A percentile compares a stretch with the other conserved stretches of the same genome.
These are phyloP conservation scores for Tenebrosternarchus preto DNA, from an alignment of 2,113 vertebrate genomes.

Conservation along the genomic window DNA sequence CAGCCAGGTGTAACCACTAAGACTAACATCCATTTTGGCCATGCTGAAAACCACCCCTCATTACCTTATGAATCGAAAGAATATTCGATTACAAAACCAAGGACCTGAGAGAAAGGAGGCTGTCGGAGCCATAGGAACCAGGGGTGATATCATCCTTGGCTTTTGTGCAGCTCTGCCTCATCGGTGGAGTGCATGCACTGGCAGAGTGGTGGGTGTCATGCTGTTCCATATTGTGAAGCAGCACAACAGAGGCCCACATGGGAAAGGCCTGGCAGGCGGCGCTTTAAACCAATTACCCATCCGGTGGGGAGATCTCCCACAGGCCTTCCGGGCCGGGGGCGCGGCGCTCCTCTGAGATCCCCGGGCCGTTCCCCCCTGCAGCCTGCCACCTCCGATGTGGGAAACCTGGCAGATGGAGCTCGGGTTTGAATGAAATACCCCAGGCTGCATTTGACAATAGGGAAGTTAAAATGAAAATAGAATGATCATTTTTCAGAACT, in stretches of 20 bases:
- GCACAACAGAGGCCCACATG: conserved; percentile 78
- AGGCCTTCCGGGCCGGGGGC: conserved; percentile 55
- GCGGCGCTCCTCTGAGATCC: conserved; percentile 62
- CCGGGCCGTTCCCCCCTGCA: conserved; percentile 56
- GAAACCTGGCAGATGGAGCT: conserved; percentile 43
- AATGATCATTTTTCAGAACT: conserved; percentile 7
- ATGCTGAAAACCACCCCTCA: conserved; percentile 24
- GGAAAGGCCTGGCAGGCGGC: conserved; percentile 71
- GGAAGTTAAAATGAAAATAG: conserved; percentile 25
- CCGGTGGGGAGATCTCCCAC: conserved; percentile 67
- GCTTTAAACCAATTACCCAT: conserved; percentile 76
- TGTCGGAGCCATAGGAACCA: conserved; percentile 55
- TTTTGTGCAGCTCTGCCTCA: conserved; percentile 53
- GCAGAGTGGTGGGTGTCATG: conserved; percentile 64
- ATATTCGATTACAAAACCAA: conserved; percentile 59
- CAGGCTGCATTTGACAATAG: conserved; percentile 55
- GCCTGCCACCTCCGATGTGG: conserved; percentile 59
- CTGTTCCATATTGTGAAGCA: conserved; percentile 74
- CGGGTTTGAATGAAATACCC: conserved; percentile 49
- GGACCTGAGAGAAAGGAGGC: conserved; percentile 57
- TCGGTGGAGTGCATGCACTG: conserved; percentile 63
- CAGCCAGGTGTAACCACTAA: conserved; percentile 49
- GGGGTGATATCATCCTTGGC: conserved; percentile 53
- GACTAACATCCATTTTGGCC: conserved; percentile 22
- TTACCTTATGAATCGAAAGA: conserved; percentile 51